Base-by-base conservation (phyloP, 1,140 invertebrate species). In the Drosophila novamexicana region DNA sequence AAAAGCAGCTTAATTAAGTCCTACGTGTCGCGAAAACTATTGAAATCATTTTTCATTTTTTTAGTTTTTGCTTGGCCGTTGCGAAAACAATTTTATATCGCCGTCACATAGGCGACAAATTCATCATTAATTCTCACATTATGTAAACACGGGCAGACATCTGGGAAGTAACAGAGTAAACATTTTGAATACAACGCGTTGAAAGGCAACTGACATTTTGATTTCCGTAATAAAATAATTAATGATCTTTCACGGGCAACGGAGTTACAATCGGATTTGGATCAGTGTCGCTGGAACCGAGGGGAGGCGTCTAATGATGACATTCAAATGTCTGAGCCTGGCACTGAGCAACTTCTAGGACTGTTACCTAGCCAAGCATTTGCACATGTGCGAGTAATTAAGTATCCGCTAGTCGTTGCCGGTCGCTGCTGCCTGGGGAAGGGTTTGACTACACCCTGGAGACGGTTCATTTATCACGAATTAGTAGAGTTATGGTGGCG, bases 161-260 rank as follows among this genome's bases (percentile, higher is more conserved):
- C 7, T 22, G 40, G 22, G 61, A 18, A 50, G 18, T n/a, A 37
- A 42, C 40, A 62, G 56, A 70, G 56, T 75, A 81, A 81, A 89
- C 84, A 83, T 69, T 81, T 78, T 69, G 74, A 77, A 57, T 53
- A 69, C 63, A 42, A 45, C 36, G 64, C 49, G 84, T 50, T 82
- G 83, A 88, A 79, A 88, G 59, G 79, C 56, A 52, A 56, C 84
- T 90, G 84, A 89, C 84, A 89, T 84, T 89, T 89, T 89, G 84
- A 88, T 89, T 89, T 88, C 80, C 84, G 81, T 89, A 90, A 89
- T 89, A 89, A 89, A 90, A 77, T 89, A 89, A 89, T 89, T 89
- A 89, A 89, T 89, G 81, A 90, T 83, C 77, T 22, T 56, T 42
- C 37, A 8, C 37, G 14, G 47, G 2, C 44, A 47, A 9, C n/a